These are phyloP conservation scores for Agapornis roseicollis DNA, from an alignment of 2,113 vertebrate genomes.

Conservation along the genomic window DNA sequence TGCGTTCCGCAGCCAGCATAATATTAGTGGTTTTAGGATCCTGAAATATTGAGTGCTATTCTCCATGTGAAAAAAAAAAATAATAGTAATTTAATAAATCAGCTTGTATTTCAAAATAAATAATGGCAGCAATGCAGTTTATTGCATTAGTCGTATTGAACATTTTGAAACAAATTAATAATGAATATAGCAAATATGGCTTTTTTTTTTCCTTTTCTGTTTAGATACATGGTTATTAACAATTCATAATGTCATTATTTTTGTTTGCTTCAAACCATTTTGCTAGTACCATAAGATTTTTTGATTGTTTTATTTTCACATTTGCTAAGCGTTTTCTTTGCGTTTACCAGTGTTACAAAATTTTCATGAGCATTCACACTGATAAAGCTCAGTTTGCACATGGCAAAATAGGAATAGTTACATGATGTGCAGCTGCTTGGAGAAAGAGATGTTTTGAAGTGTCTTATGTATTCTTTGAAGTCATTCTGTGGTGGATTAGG, in stretches of 20 bases:
- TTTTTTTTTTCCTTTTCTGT: not conserved
- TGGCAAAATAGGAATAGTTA: not conserved
- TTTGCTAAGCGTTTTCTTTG: not conserved
- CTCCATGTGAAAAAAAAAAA: not conserved
- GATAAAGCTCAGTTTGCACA: not conserved
- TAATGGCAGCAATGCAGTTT: not conserved
- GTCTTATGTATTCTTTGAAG: not conserved
- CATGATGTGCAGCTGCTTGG: not conserved
- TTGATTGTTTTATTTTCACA: not conserved
- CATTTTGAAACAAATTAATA: not conserved
- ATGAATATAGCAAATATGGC: not conserved
- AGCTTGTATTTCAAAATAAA: not conserved
- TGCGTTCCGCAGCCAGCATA: not conserved
- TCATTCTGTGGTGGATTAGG: not conserved
- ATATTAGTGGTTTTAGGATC: not conserved
- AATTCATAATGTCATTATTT: not conserved
- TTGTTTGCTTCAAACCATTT: not conserved
- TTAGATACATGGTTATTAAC: not conserved
- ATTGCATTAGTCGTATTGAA: not conserved
- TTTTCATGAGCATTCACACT: not conserved
- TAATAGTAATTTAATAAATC: not conserved
- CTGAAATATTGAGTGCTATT: not conserved
- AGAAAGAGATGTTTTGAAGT: not conserved
- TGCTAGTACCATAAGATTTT: not conserved
- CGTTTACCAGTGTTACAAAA: not conserved